Conservation (phyloP, 2,888 invertebrate species). For the Palloptera scutellata region DNA sequence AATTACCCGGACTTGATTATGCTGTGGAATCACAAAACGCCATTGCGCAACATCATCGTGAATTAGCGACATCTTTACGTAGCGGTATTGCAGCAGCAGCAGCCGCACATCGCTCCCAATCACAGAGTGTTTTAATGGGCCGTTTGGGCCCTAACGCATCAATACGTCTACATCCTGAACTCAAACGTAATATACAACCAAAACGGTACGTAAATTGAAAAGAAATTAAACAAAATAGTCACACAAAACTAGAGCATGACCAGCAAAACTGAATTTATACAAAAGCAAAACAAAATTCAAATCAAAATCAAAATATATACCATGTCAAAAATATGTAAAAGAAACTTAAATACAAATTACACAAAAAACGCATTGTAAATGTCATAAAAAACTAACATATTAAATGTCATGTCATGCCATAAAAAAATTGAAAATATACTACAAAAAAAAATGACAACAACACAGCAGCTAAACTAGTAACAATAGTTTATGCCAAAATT, state of each 20-base stretch:
- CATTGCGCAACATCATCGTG: conserved; percentile 50
- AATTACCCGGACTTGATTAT: conserved; percentile 63
- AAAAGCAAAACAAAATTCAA: not conserved
- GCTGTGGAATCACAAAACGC: conserved; percentile 58
- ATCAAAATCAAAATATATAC: not conserved
- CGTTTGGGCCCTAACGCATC: conserved; percentile 57
- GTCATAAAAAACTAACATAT: not conserved
- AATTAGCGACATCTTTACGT: conserved; percentile 55
- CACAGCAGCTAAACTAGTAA: too few species aligned
- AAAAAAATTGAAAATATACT: too few species aligned
- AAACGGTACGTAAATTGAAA: conserved; percentile 58
- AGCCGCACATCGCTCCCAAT: conserved; percentile 49
- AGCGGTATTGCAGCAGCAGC: conserved; percentile 55
- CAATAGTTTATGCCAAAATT: too few species aligned
- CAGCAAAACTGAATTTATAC: not conserved
- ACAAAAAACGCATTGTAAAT: not conserved
- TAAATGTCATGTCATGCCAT: not conserved
- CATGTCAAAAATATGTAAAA: not conserved
- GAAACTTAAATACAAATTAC: not conserved
- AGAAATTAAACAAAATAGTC: not conserved
- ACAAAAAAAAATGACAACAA: too few species aligned
- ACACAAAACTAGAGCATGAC: not conserved
- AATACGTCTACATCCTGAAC: conserved; percentile 52
- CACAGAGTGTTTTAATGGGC: conserved; percentile 47
- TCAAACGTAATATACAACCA: conserved; percentile 59